Evolutionary conservation across 2,797 vertebrate species (phyloP).

Genomic region (Danio tinwini): DNA sequence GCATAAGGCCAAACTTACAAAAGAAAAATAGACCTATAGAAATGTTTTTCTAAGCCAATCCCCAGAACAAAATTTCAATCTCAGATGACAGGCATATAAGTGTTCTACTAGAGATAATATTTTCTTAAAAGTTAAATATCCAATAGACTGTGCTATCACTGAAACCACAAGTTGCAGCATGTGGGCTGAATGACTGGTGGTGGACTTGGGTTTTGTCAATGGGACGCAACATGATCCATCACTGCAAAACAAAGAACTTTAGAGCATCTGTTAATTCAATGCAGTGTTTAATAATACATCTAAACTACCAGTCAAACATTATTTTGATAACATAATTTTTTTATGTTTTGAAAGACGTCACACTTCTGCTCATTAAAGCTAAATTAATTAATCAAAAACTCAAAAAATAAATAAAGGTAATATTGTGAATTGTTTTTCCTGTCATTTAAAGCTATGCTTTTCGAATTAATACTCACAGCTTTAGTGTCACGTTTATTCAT

Average conservation of each 20-base stretch:
- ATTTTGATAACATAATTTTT: too few species aligned
- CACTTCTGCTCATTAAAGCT: too few species aligned
- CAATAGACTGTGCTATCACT: neutral
- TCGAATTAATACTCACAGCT: too few species aligned
- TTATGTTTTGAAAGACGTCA: too few species aligned
- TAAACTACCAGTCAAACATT: too few species aligned
- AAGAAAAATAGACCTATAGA: neutral
- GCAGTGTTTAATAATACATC: neutral
- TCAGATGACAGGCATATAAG: constrained; percentile 29
- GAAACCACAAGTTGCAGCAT: neutral
- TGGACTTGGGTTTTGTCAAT: neutral
- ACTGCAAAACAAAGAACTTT: neutral
- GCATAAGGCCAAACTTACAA: neutral
- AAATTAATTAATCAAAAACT: too few species aligned
- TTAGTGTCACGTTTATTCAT: too few species aligned
- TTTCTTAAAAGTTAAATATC: constrained; percentile 34
- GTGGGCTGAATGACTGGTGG: neutral
- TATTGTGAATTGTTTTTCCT: too few species aligned
- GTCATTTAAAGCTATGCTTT: too few species aligned
- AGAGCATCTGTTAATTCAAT: neutral
- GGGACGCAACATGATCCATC: neutral
- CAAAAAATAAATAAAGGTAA: too few species aligned
- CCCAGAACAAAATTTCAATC: constrained; percentile 21
- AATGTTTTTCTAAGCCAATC: constrained; percentile 31
- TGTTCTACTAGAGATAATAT: constrained; percentile 32